A percentile compares a stretch with the other conserved stretches of the same genome.
Conservation (phyloP, 1,140 invertebrate genomes). For the Neomicropteryx cornuta region DNA sequence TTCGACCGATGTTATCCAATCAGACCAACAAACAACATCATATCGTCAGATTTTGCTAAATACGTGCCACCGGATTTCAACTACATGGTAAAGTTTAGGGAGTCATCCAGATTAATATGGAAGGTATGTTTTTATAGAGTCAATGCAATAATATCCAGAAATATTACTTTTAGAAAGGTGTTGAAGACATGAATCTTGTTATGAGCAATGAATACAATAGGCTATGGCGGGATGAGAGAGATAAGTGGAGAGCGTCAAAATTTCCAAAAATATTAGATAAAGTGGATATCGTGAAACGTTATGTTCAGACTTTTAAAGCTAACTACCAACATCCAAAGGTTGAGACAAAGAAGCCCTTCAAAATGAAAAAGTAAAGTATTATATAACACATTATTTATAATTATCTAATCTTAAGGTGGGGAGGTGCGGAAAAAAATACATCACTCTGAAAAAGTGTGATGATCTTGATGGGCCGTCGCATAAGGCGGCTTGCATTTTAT, state of each 20-base stretch:
- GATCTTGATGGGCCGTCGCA: neutral
- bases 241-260: constrained; percentile 32
- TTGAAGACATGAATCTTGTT: constrained; percentile 25
- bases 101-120: neutral
- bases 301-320: constrained; percentile 32
- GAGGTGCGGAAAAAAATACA: neutral
- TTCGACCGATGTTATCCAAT: no score
- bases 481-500: neutral
- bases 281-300: constrained; percentile 32
- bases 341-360: constrained; percentile 29
- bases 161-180: constrained; percentile 24
- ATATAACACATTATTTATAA: neutral
- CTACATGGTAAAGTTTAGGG: constrained; percentile 26
- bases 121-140: neutral
- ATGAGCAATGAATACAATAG: constrained; percentile 34
- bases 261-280: constrained; percentile 30
- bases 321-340: constrained; percentile 24
- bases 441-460: neutral
- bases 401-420: neutral
- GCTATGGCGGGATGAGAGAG: constrained; percentile 34
- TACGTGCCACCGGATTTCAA: constrained; percentile 34
- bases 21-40: constrained; percentile 31
- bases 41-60: constrained; percentile 36
- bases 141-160: neutral
- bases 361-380: constrained; percentile 31